Evolutionary conservation across 2,797 vertebrate species (phyloP).

Genomic region (Dipus sagitta): DNA sequence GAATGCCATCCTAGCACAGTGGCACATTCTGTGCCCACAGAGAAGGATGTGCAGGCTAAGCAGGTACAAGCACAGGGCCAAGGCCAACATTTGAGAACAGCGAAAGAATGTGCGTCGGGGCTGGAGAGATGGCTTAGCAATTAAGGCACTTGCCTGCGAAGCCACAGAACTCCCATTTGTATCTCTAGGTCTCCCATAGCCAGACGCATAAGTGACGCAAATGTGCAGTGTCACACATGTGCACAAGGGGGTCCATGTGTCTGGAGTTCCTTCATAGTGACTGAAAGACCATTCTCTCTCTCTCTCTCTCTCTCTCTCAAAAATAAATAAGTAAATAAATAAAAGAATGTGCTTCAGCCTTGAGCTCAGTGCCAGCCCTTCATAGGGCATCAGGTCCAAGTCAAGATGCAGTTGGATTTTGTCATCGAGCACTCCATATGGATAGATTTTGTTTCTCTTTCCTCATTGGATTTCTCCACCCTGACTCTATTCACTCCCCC

Average conservation of each 20-base stretch:
- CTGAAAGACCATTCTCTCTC: too few relatives aligned
- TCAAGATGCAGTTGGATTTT: neutral
- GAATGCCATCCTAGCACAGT: neutral
- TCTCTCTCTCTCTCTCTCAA: too few relatives aligned
- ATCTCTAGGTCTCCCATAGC: too few relatives aligned
- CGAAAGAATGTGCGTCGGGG: too few relatives aligned
- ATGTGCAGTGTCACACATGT: too few relatives aligned
- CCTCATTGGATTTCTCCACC: neutral
- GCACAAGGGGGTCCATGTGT: too few relatives aligned
- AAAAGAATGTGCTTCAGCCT: neutral
- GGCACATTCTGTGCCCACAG: neutral
- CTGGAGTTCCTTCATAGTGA: too few relatives aligned
- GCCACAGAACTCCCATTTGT: too few relatives aligned
- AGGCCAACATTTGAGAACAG: neutral
- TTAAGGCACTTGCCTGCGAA: too few relatives aligned
- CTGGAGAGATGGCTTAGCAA: too few relatives aligned
- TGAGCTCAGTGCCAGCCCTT: neutral
- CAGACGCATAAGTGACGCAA: too few relatives aligned
- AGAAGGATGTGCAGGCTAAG: neutral
- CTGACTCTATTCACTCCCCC: neutral
- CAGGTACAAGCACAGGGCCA: neutral
- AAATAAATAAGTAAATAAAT: too few relatives aligned
- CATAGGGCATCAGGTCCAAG: neutral
- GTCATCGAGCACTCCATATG: neutral
- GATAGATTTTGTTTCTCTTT: neutral